phyloP scores from a whole-genome alignment of 1,140 invertebrate species.

The Eumeta japonica region DNA sequence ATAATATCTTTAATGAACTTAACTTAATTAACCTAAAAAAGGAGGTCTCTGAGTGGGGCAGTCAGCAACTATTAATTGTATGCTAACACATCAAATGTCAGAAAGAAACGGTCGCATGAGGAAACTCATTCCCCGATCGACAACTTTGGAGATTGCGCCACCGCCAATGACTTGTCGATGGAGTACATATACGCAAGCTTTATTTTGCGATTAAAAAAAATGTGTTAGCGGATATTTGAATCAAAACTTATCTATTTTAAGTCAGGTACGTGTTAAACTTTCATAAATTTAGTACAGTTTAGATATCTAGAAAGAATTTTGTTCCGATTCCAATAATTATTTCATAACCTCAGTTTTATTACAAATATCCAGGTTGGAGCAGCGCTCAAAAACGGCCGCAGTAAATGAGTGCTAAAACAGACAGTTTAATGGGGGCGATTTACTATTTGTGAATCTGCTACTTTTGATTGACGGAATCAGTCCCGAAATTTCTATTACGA shows the following conservation, averaged over 20 bases:
- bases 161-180: constrained; percentile 4
- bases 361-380: constrained; percentile 9
- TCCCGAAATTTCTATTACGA: no score
- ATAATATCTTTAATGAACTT: no score
- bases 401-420: no score
- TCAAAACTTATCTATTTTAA: constrained; percentile 11
- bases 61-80: constrained; percentile 3
- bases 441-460: no score
- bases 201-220: constrained; percentile 15
- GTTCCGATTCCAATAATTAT: constrained; percentile 7
- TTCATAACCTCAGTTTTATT: constrained; percentile 13
- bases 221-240: constrained; percentile 9
- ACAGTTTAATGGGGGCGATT: no score
- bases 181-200: constrained; percentile 8
- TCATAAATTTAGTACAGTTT: constrained; percentile 8
- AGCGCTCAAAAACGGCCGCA: no score
- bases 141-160: constrained; percentile 4
- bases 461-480: no score
- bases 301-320: not conserved
- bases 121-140: no score
- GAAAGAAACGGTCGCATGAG: constrained; percentile 3
- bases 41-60: no score
- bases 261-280: constrained; percentile 12
- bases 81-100: not conserved
- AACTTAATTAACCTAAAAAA: no score